These are phyloP conservation scores for Rhinella marina DNA, from an alignment of 2,797 vertebrate genomes.

Conservation along the genomic window DNA sequence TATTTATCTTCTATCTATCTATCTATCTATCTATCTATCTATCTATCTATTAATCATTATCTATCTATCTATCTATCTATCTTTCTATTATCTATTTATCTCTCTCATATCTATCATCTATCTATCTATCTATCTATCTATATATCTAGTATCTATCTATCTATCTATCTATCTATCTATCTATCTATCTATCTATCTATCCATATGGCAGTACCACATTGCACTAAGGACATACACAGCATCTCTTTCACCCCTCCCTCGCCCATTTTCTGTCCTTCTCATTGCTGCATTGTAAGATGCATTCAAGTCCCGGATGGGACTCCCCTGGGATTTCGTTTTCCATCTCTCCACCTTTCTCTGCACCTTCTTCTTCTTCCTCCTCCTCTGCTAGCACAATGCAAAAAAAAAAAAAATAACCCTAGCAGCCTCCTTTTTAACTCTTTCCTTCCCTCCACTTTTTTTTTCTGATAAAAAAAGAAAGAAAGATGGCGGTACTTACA, in stretches of 20 bases:
- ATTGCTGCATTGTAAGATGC: conserved; percentile 59
- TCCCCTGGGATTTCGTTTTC: conserved; percentile 43
- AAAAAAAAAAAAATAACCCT: conserved; percentile 39
- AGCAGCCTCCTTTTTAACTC: conserved; percentile 59
- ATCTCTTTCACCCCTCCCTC: conserved; percentile 26
- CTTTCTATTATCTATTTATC: background rate
- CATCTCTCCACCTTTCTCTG: conserved; percentile 28
- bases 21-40: background rate
- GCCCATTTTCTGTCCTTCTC: conserved; percentile 27
- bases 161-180: background rate
- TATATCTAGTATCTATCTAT: background rate
- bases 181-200: background rate
- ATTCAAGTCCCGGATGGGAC: conserved; percentile 46
- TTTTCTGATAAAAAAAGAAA: conserved; percentile 62
- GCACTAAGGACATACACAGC: conserved; percentile 17
- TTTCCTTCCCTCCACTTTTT: conserved; percentile 56
- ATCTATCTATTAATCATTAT: conserved; percentile 14
- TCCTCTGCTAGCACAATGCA: conserved; percentile 58
- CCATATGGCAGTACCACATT: background rate
- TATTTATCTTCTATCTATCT: background rate
- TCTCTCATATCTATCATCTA: background rate
- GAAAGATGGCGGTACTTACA: conserved; percentile 67
- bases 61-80: background rate
- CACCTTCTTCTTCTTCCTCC: conserved; percentile 17
- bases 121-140: background rate